phyloP scores from a whole-genome alignment of 2,113 vertebrate genomes.

The Cygnus buccinator region DNA sequence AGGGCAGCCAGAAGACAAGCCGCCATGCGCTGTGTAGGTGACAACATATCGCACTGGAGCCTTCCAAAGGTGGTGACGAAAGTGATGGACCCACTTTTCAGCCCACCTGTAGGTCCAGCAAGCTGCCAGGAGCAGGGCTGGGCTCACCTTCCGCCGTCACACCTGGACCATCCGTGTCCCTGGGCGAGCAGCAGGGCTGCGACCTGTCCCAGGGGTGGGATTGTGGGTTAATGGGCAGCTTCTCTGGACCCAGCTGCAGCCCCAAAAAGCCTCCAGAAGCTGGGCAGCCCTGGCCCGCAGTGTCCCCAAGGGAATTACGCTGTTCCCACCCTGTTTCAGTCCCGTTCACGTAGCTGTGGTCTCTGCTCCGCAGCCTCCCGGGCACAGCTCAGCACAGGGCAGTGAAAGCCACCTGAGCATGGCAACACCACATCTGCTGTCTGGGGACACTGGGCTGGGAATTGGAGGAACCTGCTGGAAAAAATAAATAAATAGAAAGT shows the following conservation, averaged over 20 bases:
- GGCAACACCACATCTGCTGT: background rate
- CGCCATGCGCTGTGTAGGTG: background rate
- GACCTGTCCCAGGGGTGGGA: background rate
- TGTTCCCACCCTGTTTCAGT: background rate
- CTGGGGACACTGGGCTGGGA: background rate
- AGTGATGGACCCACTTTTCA: background rate
- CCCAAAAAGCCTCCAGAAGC: too few relatives aligned
- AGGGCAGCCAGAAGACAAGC: background rate
- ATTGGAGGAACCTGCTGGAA: background rate
- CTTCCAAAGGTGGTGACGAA: background rate
- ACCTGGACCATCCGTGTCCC: background rate
- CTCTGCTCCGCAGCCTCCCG: background rate
- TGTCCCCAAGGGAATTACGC: background rate
- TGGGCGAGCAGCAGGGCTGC: background rate
- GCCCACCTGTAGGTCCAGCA: fast-evolving
- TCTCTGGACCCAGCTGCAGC: background rate
- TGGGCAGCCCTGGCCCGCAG: too few relatives aligned
- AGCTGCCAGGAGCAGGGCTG: background rate
- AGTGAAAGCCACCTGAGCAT: background rate
- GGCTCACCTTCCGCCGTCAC: background rate
- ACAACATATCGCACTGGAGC: background rate
- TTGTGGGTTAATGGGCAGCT: background rate
- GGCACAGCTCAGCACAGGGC: background rate
- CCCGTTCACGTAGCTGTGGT: too few relatives aligned
- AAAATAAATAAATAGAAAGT: background rate